Evolutionary conservation across 2,888 invertebrate species (phyloP), one percentile per base, ranked within the genome.

Genomic region (Reticulitermes lucifugus): DNA sequence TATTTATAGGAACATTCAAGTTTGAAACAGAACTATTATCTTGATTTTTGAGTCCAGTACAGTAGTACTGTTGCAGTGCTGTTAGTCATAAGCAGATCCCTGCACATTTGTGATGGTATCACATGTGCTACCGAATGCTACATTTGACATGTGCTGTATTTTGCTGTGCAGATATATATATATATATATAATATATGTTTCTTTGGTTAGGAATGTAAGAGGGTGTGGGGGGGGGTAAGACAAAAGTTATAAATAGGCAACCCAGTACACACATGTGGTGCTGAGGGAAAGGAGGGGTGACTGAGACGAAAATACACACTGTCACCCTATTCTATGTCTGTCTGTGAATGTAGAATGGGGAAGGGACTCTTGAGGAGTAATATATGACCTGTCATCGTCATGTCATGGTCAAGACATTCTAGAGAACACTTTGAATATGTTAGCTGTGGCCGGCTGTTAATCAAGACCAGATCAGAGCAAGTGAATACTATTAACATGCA

Each of bases 281-380:
- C 46, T 77, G 77, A 46, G 7, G 77, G 41, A 73, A 77, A 77
- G 46, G 77, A 77, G 35, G 81, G 43, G 81, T 81, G 70, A 81
- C 81, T 81, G 25, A 22, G 70, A 81, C 81, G 70, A 81, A 81
- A 81, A 81, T 81, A 81, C 70, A 59, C 41, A 65, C n/a, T 70
- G 81, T 81, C 81, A 81, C 81, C 81, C 81, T 46, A 29, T 46
- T 77, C 46, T 22, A 6, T 77, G 35, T 46, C 29, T 29, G 35
- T 75, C 46, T 77, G 22, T 77, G 41, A 22, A 46, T 46, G 21
- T 22, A 25, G 77, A 22, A 3, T 73, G 65, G 65, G 65, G 65
- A n/a, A 18, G 55, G 55, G 55, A 18, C 18, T 18, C 18, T 18
- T 55, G 55, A n/a, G 9, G 25, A 60, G 60, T 22, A 21, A 60